Percentiles rank a stretch among this genome's conserved stretches.
Conservation (phyloP, 2,888 invertebrate genomes). For the Diaprepes abbreviatus region DNA sequence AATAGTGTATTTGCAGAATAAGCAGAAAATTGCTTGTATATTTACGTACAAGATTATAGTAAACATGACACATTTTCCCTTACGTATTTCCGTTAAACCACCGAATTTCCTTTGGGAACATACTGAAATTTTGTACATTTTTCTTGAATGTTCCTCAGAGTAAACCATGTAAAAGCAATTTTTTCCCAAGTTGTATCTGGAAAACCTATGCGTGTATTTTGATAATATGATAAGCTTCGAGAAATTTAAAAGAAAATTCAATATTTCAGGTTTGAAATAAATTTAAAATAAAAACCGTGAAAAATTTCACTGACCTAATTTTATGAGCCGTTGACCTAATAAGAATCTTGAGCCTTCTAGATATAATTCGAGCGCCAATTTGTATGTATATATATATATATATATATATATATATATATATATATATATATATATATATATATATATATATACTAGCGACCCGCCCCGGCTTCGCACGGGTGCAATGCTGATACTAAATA, state of each 20-base stretch:
- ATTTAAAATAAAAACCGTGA: too few species aligned
- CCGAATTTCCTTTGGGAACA: constrained; percentile 37
- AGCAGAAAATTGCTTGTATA: constrained; percentile 32
- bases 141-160: constrained; percentile 27
- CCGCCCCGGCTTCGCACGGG: too few species aligned
- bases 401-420: too few species aligned
- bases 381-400: too few species aligned
- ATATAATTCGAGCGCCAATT: too few species aligned
- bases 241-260: background rate
- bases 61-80: constrained; percentile 29
- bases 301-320: too few species aligned
- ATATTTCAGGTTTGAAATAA: too few species aligned
- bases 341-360: too few species aligned
- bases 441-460: too few species aligned
- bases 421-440: too few species aligned
- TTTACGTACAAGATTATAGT: constrained; percentile 30
- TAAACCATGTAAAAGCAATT: constrained; percentile 8
- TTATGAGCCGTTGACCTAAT: too few species aligned
- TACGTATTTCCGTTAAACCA: constrained; percentile 28
- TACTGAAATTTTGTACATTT: constrained; percentile 23
- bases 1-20: background rate
- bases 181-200: background rate
- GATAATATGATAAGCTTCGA: background rate
- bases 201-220: background rate
- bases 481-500: too few species aligned